Evolutionary conservation across 1,140 invertebrate genomes (phyloP).

Genomic region (Carposina sasakii): DNA sequence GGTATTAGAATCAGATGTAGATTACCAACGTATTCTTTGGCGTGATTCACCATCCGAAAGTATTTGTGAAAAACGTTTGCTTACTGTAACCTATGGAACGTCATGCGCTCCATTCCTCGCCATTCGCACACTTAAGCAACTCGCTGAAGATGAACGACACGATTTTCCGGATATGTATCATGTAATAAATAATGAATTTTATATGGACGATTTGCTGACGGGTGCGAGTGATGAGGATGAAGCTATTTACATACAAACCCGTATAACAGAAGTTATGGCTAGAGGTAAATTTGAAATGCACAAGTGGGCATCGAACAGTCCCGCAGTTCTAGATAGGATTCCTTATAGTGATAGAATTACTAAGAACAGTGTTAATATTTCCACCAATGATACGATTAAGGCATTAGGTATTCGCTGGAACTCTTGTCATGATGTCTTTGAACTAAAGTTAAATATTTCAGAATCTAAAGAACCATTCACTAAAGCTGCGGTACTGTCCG

Average conservation of each 20-base stretch:
- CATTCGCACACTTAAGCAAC: slow-evolving; percentile 39
- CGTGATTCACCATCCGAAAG: too few relatives aligned
- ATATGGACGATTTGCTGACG: slow-evolving; percentile 58
- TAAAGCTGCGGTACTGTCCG: too few relatives aligned
- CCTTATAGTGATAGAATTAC: slow-evolving; percentile 7
- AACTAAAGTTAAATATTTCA: too few relatives aligned
- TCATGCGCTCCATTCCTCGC: slow-evolving; percentile 46
- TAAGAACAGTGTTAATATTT: slow-evolving; percentile 9
- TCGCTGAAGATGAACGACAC: slow-evolving; percentile 36
- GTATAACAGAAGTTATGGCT: slow-evolving; percentile 25
- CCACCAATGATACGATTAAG: too few relatives aligned
- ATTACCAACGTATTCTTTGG: slow-evolving; percentile 51
- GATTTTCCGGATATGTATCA: slow-evolving; percentile 31
- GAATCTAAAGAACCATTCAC: too few relatives aligned
- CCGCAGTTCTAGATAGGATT: slow-evolving; percentile 17
- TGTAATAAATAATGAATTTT: slow-evolving; percentile 43
- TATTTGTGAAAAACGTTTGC: slow-evolving; percentile 19
- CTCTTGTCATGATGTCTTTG: too few relatives aligned
- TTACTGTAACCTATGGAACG: slow-evolving; percentile 49
- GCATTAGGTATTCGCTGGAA: too few relatives aligned
- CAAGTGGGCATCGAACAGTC: slow-evolving; percentile 45
- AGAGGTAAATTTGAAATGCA: slow-evolving; percentile 34
- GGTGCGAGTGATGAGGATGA: slow-evolving; percentile 40
- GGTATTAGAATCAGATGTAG: slow-evolving; percentile 21
- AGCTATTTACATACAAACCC: slow-evolving; percentile 25